Base-by-base conservation (phyloP, 2,113 vertebrate species). In the Oenanthe oenanthe region DNA sequence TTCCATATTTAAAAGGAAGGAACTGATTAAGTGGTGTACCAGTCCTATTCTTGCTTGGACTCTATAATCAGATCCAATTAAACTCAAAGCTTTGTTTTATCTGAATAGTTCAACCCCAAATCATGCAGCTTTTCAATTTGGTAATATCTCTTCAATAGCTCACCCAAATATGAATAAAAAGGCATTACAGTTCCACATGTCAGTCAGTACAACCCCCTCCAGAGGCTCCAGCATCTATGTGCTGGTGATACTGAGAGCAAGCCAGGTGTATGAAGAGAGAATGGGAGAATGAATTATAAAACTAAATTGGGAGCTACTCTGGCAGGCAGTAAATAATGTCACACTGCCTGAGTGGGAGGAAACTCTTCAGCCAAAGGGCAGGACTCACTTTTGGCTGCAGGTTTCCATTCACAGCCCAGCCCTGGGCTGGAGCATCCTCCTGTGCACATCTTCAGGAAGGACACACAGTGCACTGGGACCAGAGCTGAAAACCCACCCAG, bases 41-140 rank as follows among this genome's bases (percentile, higher is more conserved):
- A 50, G 51, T 29, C 70, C 43, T 80, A 29, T 72, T 95, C 89
- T 90, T 63, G 32, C 58, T 88, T 9, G 62, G 42, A 63, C 28
- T 94, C 65, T 65, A 22, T 81, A 84, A 93, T 45, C 0, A 2
- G 54, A 90, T 92, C 85, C 63, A 94, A 81, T 92, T 92, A 93
- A 93, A 74, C 67, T 93, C 78, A 88, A 93, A 95, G 68, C 72
- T 95, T 89, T 95, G 79, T 93, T 97, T 94, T 93, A 92, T 92
- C 82, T 68, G 82, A 92, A 26, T 19, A 88, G 85, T 72, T 96
- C 92, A 94, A 90, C 61, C 43, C 40, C 73, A 95, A 91, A 96
- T 78, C 91, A 92, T 24, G 51, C 57, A 83, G 72, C 43, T 86
- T 94, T 94, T 94, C 94, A 91, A 70, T 78, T 58, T 90, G 75